Evolutionary conservation across 2,113 vertebrate species (phyloP), one percentile per base, ranked within the genome.

Genomic region (Podarcis cretensis): DNA sequence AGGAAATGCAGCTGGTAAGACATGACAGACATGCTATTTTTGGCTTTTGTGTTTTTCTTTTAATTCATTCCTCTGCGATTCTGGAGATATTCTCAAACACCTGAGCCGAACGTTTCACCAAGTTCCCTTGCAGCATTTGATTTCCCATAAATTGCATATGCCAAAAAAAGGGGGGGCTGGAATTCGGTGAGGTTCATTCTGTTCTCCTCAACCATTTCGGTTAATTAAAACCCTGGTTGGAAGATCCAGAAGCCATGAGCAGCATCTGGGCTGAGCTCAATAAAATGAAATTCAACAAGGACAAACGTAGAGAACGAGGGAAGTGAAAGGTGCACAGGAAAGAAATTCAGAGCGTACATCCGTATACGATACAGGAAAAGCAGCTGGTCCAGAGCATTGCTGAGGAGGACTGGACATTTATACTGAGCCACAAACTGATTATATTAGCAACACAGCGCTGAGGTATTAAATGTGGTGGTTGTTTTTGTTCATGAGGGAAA

Each of bases 1-100:
- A 77, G 80, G 63, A 94, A 92, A 93, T 59, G 80, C 48, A 93
- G 77, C 89, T 90, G 84, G 4, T 85, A 1, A 37, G 66, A 82
- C 37, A 86, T 18, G 71, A 76, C 66, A 87, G 65, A 73, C 48
- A 13, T 48, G 2, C 6, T 85, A 1, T 90, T 90, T 83, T 80
- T 66, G 66, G 32, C 76, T 5, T 75, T 63, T 2, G 37, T 82
- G 12, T 66, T 88, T 84, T 84, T 66, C 23, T 65, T 30, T 82
- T 57, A 68, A 8, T 79, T 90, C 32, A 74, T 0, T 87, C 2
- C 30, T 92, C 6, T 65, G 43, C 89, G 71, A 54, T 0, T 0
- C 54, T 86, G 71, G 79, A 87, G 80, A 68, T 86, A 87, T 90
- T 1, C 89, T 48, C 71, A 89, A 66, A 35, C 84, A 25, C 68